phyloP scores from a whole-genome alignment of 2,797 vertebrate genomes.

The Anguilla megastoma region DNA sequence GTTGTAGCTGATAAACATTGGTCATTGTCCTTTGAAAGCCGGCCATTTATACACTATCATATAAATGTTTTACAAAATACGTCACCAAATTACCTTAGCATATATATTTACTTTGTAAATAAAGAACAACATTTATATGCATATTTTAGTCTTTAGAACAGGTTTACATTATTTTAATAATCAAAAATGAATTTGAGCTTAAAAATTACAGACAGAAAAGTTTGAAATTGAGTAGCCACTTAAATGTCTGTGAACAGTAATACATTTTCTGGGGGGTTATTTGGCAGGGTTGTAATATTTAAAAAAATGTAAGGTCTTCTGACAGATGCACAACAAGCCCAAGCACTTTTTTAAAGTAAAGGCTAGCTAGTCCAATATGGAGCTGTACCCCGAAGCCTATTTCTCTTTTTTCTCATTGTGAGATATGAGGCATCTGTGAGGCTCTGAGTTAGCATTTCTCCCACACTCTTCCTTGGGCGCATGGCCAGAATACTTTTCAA shows the following conservation, averaged over 20 bases:
- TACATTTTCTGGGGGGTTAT: neutral
- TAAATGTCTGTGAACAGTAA: neutral
- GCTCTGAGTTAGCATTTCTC: neutral
- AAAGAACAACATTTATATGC: no score
- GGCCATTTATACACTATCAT: neutral
- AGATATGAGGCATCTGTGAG: neutral
- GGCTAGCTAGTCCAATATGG: neutral
- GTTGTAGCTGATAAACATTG: neutral
- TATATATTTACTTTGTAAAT: no score
- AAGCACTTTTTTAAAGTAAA: neutral
- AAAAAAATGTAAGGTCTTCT: neutral
- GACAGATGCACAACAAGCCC: neutral
- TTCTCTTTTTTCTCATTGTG: neutral
- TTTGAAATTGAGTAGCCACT: neutral
- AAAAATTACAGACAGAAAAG: neutral
- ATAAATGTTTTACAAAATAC: neutral
- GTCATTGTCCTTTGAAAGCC: neutral
- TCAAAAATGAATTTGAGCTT: neutral
- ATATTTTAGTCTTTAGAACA: neutral
- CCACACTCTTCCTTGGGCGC: neutral
- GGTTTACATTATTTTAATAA: neutral
- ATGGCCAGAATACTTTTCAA: neutral
- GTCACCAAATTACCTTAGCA: no score
- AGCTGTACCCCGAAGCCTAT: neutral
- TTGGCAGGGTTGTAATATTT: neutral